Base-by-base conservation (phyloP, 1,140 invertebrate genomes). In the Scylla paramamosain region DNA sequence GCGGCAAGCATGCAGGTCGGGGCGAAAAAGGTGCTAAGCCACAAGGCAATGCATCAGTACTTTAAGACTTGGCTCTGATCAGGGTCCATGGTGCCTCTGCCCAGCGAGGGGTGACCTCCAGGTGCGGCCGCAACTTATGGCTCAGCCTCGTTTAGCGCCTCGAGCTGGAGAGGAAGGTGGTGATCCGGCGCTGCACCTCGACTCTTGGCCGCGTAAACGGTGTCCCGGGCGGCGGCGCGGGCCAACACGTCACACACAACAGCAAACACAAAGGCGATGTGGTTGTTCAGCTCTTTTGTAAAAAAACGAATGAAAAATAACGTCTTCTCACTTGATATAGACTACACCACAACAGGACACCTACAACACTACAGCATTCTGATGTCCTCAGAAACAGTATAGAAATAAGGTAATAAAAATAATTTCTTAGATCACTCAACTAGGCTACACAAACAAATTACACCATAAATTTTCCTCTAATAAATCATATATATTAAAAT, bases 401-500 rank as follows among this genome's bases (percentile, higher is more conserved):
- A 95, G 95, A 95, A 95, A 95, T 95, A 95, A 95, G 93, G 95
- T 95, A 95, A 95, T 93, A 95, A 95, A 95, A 95, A 95, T 95
- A 95, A 95, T 90, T 93, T 95, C 95, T 95, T 95, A 95, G 95
- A 95, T 95, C 95, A 95, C 95, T 95, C 95, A 95, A 95, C 95
- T 95, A 93, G 92, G 92, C 95, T 95, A 95, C 95, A 95, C 95
- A 93, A 95, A 95, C 95, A 95, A 95, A 95, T 92, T 95, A 95
- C 94, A 95, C 95, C 84, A 95, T 95, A 95, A 95, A 95, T 88
- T 95, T 95, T 95, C 94, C 92, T 95, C 95, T 95, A 95, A 93
- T 95, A 95, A 95, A 95, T 95, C 95, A 95, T 95, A 95, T 95
- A 95, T 95, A 95, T 95, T 95, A 95, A 95, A 95, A 95, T 95